Base-by-base conservation (phyloP, 2,113 vertebrate species). In the Meleagris gallopavo region DNA sequence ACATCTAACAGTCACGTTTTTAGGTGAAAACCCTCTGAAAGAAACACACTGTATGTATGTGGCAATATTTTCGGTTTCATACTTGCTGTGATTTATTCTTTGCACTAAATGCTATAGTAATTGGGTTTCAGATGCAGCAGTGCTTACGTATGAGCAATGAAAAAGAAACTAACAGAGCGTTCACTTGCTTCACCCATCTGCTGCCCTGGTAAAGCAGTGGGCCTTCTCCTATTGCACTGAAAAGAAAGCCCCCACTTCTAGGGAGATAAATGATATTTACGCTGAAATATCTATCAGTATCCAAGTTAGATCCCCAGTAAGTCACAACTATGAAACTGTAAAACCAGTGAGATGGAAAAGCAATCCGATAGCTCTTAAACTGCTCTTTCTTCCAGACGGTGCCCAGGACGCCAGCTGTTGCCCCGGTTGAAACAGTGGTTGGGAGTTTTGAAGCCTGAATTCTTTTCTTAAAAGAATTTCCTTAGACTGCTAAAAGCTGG, bases 91-190 rank as follows among this genome's bases (percentile, higher is more conserved):
- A 88, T 75, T 69, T 87, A 36, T 10, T 89, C 60, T 73, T 70
- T 91, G 87, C 89, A 55, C 46, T 65, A 52, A 79, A 16, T 46
- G 11, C n/a, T 21, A 11, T 7, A 78, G 74, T 57, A 67, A 29
- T 7, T 62, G 30, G 43, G 52, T 94, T 94, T 78, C 88, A 72
- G 85, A 65, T 93, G 79, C 57, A 83, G 60, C 78, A 72, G 65
- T 0, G 0, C 60, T 85, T 75, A 64, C 0, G 0, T 29, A 32
- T 22, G 77, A 71, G 75, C 50, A 46, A 16, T 0, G 1, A 46
- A 67, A 89, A 48, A 64, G 38, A 58, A 77, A 64, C 43, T 24
- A 12, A 38, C 46, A 43, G 60, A 82, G 32, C 1, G 0, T n/a
- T 89, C 67, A 4, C 6, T 30, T 1, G 0, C 50, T 34, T 66